These are phyloP conservation scores for Plectus sambesii DNA, from an alignment of 1,140 invertebrate genomes.

Conservation along the genomic window DNA sequence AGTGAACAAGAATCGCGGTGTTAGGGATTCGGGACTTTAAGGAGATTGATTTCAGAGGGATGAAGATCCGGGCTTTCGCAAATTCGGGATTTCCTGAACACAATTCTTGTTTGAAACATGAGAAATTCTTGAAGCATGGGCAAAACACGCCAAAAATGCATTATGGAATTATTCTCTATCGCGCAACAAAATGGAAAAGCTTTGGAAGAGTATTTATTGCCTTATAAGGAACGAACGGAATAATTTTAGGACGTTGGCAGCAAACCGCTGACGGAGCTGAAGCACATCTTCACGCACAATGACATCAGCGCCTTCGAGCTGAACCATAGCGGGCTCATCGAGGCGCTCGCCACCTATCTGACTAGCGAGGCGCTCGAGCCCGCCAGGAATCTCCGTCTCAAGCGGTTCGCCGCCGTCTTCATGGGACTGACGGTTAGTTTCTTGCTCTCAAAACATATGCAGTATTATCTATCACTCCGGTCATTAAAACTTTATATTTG, in stretches of 20 bases:
- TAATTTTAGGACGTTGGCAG: constrained; percentile 20
- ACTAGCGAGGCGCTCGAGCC: constrained; percentile 19
- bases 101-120: no score
- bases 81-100: no score
- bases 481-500: no score
- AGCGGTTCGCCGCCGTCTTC: constrained; percentile 34
- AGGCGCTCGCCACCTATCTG: constrained; percentile 31
- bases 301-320: constrained; percentile 40
- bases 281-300: constrained; percentile 15
- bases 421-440: constrained; percentile 27
- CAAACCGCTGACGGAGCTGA: constrained; percentile 27
- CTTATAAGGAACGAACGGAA: constrained; percentile 12
- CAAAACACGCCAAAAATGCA: no score
- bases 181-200: constrained; percentile 12
- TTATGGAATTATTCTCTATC: constrained; percentile 4
- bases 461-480: not conserved
- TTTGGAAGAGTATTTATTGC: no score
- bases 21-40: no score
- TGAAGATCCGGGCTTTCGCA: no score
- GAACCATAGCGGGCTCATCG: constrained; percentile 37
- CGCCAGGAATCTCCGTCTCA: constrained; percentile 19
- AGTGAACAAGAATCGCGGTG: no score
- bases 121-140: no score
- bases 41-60: no score
- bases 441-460: constrained; percentile 4